Evolutionary conservation across 2,113 vertebrate species (phyloP).

Genomic region (Merops nubicus): DNA sequence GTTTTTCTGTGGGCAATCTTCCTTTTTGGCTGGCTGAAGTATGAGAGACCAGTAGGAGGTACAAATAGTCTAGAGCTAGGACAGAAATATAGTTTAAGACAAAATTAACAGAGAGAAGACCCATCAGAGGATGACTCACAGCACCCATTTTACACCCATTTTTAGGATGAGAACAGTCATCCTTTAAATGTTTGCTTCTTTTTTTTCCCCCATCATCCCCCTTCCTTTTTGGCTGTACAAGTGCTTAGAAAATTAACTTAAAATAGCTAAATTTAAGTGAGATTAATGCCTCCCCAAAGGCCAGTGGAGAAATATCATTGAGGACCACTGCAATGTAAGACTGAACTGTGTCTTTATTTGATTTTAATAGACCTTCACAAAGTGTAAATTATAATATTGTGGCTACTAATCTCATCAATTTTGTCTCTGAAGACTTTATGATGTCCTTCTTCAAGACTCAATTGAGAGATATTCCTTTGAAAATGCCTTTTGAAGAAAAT

Average conservation of each 20-base stretch:
- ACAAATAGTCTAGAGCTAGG: neutral
- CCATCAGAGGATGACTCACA: neutral
- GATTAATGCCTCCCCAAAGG: neutral
- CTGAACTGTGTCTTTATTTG: neutral
- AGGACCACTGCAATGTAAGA: neutral
- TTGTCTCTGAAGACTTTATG: neutral
- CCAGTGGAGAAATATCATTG: neutral
- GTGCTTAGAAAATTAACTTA: neutral
- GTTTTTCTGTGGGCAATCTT: neutral
- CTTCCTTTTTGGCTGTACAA: neutral
- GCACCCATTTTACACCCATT: neutral
- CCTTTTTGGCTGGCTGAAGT: neutral
- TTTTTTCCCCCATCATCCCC: no score
- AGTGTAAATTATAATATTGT: neutral
- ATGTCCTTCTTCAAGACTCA: neutral
- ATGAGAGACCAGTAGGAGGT: neutral
- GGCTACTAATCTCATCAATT: neutral
- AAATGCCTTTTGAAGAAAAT: neutral
- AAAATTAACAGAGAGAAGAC: neutral
- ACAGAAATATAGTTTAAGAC: no score
- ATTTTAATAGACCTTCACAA: neutral
- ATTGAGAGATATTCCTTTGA: neutral
- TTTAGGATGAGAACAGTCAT: neutral
- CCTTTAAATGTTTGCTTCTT: neutral
- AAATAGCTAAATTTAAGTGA: neutral